These are phyloP conservation scores for Manis pentadactyla DNA, from an alignment of 2,797 vertebrate species.

Conservation along the genomic window DNA sequence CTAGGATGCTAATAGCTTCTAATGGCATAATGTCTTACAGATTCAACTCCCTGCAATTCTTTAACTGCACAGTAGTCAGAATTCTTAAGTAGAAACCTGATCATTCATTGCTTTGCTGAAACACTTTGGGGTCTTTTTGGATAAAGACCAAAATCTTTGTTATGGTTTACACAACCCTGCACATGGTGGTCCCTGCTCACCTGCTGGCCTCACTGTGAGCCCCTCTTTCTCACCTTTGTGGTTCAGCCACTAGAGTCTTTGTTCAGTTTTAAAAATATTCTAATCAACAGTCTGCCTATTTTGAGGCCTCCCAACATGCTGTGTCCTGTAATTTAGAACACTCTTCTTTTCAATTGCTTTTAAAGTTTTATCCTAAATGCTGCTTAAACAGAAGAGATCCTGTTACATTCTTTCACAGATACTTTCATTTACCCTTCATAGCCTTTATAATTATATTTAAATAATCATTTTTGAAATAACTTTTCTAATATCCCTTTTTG, in stretches of 20 bases:
- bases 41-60: background rate
- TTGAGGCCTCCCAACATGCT: background rate
- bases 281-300: background rate
- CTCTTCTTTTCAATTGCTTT: background rate
- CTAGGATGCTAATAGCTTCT: conserved; percentile 3
- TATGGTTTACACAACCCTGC: background rate
- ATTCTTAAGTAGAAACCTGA: conserved; percentile 10
- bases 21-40: conserved; percentile 25
- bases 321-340: background rate
- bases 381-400: background rate
- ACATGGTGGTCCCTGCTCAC: background rate
- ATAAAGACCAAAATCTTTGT: background rate
- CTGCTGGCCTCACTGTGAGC: background rate
- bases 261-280: background rate
- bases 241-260: background rate
- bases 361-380: background rate
- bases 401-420: background rate
- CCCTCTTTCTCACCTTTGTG: background rate
- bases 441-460: background rate
- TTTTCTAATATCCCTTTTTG: background rate
- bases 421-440: background rate
- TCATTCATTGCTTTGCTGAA: background rate
- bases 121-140: background rate
- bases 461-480: background rate
- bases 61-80: background rate